phyloP scores from a whole-genome alignment of 2,888 invertebrate species.

The Entomobrya multifasciata region DNA sequence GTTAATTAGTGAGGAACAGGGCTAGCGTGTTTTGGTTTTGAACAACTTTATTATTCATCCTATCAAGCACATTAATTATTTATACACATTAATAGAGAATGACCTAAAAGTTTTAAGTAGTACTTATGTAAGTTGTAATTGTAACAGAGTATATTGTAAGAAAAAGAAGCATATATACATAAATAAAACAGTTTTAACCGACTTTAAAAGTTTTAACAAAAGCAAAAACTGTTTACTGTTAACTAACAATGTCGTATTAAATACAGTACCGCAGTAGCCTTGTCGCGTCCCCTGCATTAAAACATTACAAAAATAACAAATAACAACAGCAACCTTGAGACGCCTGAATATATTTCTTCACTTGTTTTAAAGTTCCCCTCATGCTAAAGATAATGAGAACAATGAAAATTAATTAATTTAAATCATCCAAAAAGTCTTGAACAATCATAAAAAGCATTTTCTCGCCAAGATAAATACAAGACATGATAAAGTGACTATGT shows the following conservation, averaged over 20 bases:
- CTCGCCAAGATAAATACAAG: no score
- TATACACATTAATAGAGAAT: conserved; percentile 21
- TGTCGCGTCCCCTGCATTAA: conserved; percentile 25
- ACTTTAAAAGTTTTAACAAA: no score
- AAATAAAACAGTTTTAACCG: no score
- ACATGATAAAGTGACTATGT: no score
- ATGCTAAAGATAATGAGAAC: no score
- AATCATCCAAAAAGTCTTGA: neutral
- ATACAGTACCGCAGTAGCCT: conserved; percentile 36
- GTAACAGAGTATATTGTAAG: neutral
- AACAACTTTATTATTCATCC: conserved; percentile 9
- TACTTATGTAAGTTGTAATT: no score
- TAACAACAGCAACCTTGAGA: conserved; percentile 1
- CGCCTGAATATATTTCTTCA: no score
- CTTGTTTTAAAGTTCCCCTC: no score
- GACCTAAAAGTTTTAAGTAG: neutral
- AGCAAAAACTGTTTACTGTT: no score
- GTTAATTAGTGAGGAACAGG: neutral
- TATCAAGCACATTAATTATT: conserved; percentile 34
- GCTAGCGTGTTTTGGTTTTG: neutral
- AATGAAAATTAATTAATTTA: conserved; percentile 25
- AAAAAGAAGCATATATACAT: no score
- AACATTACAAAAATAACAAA: neutral
- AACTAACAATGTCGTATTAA: neutral
- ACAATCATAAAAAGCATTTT: no score